A percentile compares a stretch with the other conserved stretches of the same genome.
These are phyloP conservation scores for Heteractis magnifica DNA, from an alignment of 92 coral and sea anemone species.

Conservation along the genomic window DNA sequence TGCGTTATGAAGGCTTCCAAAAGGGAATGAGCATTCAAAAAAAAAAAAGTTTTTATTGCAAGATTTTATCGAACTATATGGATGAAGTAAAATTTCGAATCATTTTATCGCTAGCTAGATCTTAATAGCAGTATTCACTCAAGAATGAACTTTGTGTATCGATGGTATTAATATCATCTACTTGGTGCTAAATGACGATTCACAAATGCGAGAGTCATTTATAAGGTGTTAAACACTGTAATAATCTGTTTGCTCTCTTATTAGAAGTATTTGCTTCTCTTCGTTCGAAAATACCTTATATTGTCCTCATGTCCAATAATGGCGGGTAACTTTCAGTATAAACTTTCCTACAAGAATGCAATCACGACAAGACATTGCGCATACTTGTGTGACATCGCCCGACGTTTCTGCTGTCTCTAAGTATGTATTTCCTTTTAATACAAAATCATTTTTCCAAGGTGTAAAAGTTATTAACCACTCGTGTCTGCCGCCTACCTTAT, in stretches of 20 bases:
- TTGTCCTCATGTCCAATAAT: neutral
- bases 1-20: no score
- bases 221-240: conserved; percentile 19
- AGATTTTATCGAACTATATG: no score
- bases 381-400: neutral
- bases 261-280: neutral
- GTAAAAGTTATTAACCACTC: neutral
- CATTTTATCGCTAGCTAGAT: neutral
- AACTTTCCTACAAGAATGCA: neutral
- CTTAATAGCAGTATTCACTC: conserved; percentile 1
- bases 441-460: neutral
- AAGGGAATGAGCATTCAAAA: no score
- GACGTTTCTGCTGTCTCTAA: neutral
- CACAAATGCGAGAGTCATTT: conserved; percentile 6
- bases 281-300: neutral
- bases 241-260: conserved; percentile 6
- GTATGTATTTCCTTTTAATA: conserved; percentile 6
- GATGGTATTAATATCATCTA: conserved; percentile 7
- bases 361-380: neutral
- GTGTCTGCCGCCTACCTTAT: conserved; percentile 5
- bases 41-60: no score
- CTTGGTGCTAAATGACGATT: conserved; percentile 11
- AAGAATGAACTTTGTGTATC: conserved; percentile 3
- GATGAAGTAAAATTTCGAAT: neutral
- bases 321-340: neutral